phyloP scores from a whole-genome alignment of 2,888 invertebrate genomes.

The Perdita meconis region DNA sequence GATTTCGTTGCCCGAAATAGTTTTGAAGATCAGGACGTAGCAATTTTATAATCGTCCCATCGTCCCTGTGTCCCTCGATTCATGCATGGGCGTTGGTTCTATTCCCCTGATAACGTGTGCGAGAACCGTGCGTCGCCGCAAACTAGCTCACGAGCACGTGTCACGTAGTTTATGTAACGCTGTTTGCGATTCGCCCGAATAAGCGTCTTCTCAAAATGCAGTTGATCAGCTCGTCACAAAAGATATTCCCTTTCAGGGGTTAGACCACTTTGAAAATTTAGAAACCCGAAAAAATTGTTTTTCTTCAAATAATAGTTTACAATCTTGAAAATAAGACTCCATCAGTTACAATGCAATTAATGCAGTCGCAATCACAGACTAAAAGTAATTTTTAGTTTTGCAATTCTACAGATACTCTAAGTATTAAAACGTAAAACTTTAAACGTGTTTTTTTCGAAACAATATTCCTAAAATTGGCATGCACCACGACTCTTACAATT shows the following conservation, averaged over 20 bases:
- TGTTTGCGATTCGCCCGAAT: conserved; percentile 43
- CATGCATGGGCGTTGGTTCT: conserved; percentile 13
- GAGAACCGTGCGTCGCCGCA: background rate
- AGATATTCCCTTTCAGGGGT: conserved; percentile 61
- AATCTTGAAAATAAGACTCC: too few species aligned
- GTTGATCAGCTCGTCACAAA: conserved; percentile 32
- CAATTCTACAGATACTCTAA: too few species aligned
- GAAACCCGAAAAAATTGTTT: conserved; percentile 24
- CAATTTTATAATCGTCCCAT: conserved; percentile 33
- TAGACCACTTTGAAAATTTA: too few species aligned
- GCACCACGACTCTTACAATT: too few species aligned
- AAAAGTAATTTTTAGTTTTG: too few species aligned
- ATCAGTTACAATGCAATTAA: too few species aligned
- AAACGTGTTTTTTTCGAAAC: too few species aligned
- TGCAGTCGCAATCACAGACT: too few species aligned
- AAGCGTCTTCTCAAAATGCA: conserved; percentile 51
- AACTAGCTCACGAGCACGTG: conserved; percentile 20
- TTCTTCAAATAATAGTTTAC: too few species aligned
- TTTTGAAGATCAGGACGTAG: conserved; percentile 31
- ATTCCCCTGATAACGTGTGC: background rate
- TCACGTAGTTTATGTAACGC: conserved; percentile 48
- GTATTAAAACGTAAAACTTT: too few species aligned
- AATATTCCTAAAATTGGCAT: too few species aligned
- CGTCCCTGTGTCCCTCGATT: conserved; percentile 19
- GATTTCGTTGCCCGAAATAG: conserved; percentile 34